Base-by-base conservation (phyloP, 1,140 invertebrate species). In the Drosophila micromelanica region DNA sequence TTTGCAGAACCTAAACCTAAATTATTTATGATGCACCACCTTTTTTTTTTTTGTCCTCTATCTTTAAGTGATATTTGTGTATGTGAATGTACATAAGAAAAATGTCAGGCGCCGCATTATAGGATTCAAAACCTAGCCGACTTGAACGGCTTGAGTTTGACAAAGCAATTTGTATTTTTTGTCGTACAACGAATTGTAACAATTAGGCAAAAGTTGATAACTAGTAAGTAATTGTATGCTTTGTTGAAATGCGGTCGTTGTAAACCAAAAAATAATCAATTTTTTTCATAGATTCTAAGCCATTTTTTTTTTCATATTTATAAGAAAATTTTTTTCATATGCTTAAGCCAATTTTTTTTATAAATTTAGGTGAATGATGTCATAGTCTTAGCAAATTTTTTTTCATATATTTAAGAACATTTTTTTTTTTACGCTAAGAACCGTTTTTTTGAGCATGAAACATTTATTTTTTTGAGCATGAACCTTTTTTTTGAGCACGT, bases 371-470 rank as follows among this genome's bases (percentile, higher is more conserved):
- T 8, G 15, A 35, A 35, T 8, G 6, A 49, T 13, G 38, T 69
- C 20, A 45, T 59, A 15, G 32, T 42, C 17, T 11, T 76, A 77
- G 68, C 9, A 6, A 32, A 13, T 45, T 72, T 65, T 76, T 75
- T 62, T 62, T 76, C 15, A 54, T 59, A 71, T 2, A 0, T 38
- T 8, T 73, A 73, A 63, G 46, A 23, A 1, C 27, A n/a, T 35
- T 59, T 69, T 73, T 69, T 76, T 77, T 78, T 74, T 13, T 77
- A 73, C 17, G 2, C n/a, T 70, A 60, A 77, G 55, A 27, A 80
- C 38, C 42, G n/a, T 85, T 85, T 85, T 85, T 85, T 85, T 85
- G 73, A 78, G 80, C 81, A 86, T 74, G 78, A 85, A 63, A 54
- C 20, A 7, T 6, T 57, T 82, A n/a, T 60, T 87, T 86, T 86